Evolutionary conservation across 2,888 invertebrate species (phyloP).

Genomic region (Formica aserva): DNA sequence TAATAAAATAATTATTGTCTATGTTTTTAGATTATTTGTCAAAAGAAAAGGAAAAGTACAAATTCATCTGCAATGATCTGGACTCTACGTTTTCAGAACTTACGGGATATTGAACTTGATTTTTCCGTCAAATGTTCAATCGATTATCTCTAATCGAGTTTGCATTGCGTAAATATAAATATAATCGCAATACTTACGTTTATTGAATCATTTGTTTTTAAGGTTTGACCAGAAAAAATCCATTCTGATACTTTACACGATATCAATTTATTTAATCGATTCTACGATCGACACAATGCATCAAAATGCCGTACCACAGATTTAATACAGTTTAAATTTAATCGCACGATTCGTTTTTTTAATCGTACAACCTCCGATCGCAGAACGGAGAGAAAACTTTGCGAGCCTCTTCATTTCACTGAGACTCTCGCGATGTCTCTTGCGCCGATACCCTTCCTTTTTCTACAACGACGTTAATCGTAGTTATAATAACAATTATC

Average conservation of each 20-base stretch:
- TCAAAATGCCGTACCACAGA: constrained; percentile 78
- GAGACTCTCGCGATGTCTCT: constrained; percentile 23
- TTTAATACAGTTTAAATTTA: constrained; percentile 73
- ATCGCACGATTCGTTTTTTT: constrained; percentile 45
- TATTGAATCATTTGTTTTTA: not conserved
- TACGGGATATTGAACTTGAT: constrained; percentile 88
- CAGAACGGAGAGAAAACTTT: constrained; percentile 53
- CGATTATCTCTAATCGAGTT: not conserved
- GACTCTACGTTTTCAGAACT: constrained; percentile 92
- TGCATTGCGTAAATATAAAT: constrained; percentile 13
- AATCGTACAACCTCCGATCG: constrained; percentile 51
- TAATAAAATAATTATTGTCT: not conserved
- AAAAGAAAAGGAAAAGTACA: constrained; percentile 93
- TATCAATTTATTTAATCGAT: constrained; percentile 84
- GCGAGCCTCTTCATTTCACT: constrained; percentile 16
- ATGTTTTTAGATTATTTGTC: constrained; percentile 92
- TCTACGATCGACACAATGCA: constrained; percentile 82
- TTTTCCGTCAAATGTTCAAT: constrained; percentile 13
- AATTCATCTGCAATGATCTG: constrained; percentile 91
- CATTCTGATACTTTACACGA: constrained; percentile 75
- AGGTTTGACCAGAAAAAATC: constrained; percentile 30
- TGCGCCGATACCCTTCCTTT: constrained; percentile 39
- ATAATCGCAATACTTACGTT: not conserved
- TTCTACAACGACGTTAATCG: constrained; percentile 72
- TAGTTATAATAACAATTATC: constrained; percentile 78